Evolutionary conservation across 1,140 invertebrate species (phyloP).

Genomic region (Apis florea): DNA sequence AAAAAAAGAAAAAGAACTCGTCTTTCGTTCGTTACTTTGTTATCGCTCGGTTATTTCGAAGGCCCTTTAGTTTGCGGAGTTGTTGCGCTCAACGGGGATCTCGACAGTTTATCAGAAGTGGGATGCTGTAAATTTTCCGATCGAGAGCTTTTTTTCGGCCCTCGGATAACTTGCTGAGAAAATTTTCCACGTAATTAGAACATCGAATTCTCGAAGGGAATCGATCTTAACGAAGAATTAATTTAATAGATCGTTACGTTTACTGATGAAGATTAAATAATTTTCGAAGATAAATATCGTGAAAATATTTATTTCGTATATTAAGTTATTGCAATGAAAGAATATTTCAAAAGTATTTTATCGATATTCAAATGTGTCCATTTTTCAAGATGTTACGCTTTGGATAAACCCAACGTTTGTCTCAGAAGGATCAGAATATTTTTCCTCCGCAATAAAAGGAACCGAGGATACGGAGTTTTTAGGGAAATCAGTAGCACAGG

Average conservation of each 20-base stretch:
- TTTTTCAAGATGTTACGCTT: too few species aligned
- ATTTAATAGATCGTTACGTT: not conserved
- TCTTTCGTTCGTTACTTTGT: conserved; percentile 20
- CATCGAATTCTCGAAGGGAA: not conserved
- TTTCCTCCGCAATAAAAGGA: not conserved
- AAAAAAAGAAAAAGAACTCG: too few species aligned
- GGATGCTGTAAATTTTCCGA: not conserved
- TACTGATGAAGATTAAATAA: too few species aligned
- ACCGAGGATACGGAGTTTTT: not conserved
- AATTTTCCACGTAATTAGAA: conserved; percentile 2
- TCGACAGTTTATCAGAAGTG: conserved; percentile 13
- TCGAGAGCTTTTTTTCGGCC: not conserved
- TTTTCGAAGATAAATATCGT: too few species aligned
- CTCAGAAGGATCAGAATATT: not conserved
- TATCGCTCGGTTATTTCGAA: not conserved
- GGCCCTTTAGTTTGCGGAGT: not conserved
- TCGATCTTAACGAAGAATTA: too few species aligned
- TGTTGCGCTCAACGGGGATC: not conserved
- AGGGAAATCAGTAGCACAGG: conserved; percentile 3
- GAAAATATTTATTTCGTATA: not conserved
- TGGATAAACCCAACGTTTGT: too few species aligned
- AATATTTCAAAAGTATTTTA: too few species aligned
- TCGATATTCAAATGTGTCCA: too few species aligned
- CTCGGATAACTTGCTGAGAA: too few species aligned
- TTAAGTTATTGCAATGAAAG: too few species aligned